phyloP scores from a whole-genome alignment of 1,140 invertebrate species.

The Frieseomelitta varia region DNA sequence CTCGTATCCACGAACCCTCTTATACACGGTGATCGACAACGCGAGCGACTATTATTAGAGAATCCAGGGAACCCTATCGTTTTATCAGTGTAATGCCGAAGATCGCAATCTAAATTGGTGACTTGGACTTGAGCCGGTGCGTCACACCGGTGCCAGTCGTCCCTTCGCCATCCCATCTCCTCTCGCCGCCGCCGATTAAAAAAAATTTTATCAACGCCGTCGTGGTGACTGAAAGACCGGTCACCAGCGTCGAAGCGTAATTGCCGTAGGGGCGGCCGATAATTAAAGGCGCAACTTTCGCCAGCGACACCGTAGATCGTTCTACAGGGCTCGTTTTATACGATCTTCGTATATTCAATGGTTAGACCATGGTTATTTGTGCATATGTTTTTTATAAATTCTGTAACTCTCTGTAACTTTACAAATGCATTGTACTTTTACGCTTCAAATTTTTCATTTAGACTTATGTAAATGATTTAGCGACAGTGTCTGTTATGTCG shows the following conservation, averaged over 20 bases:
- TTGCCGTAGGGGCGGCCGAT: background rate
- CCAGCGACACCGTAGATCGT: conserved; percentile 32
- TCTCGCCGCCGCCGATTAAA: background rate
- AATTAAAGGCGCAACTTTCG: background rate
- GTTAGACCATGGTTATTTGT: background rate
- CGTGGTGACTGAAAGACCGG: background rate
- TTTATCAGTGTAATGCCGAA: conserved; percentile 48
- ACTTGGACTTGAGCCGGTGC: conserved; percentile 15
- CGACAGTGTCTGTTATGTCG: too few species aligned
- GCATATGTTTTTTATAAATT: background rate
- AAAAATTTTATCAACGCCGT: background rate
- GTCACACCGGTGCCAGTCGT: background rate
- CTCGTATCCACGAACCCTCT: conserved; percentile 45
- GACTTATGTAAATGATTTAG: too few species aligned
- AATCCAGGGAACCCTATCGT: conserved; percentile 35
- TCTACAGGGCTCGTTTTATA: background rate
- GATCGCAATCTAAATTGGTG: conserved; percentile 48
- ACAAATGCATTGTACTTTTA: too few species aligned
- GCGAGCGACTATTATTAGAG: conserved; percentile 58
- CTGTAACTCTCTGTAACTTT: too few species aligned
- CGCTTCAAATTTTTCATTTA: too few species aligned
- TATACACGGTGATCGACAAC: conserved; percentile 53
- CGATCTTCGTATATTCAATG: background rate
- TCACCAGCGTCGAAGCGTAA: background rate
- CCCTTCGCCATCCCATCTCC: background rate